Evolutionary conservation across 2,113 vertebrate genomes (phyloP), one percentile per base, ranked within the genome.

Genomic region (Odontesthes bonariensis): DNA sequence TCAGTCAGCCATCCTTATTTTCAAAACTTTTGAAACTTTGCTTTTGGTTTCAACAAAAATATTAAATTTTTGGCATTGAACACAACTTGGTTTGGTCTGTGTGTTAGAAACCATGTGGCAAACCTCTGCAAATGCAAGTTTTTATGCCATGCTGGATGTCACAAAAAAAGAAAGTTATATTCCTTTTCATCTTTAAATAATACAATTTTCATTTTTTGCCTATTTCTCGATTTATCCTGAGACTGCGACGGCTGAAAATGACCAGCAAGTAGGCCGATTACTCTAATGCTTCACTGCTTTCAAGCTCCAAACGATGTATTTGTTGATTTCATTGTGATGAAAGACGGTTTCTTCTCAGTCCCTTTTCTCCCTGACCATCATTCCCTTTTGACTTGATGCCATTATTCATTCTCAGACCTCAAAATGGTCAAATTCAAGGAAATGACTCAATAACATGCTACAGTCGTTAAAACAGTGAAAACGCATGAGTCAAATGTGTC

Each of bases 381-480:
- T 2, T 54, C 47, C 78, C 77, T 73, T 86, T 88, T 86, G 66
- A 85, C 68, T 64, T 55, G 23, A 69, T 5, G 9, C 69, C 77
- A 64, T 58, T 57, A 61, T 75, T 67, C 67, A 67, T 75, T 38
- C 27, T 14, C 51, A 58, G 67, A 51, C 67, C 69, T 87, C 67
- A 71, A 83, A 86, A 79, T 84, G 81, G 77, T 65, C 66, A 69
- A 82, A 79, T 52, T 55, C 61, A 49, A 47, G 58, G 49, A 81
- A 78, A 84, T 23, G 14, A 77, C 87, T 86, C 79, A 87, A 81
- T 87, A 81, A 79, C 38, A 63, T 63, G 51, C 49, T 52, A 31
- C 16, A 64, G 79, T 87, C 47, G 20, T 92, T 90, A 90, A 69
- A 83, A 75, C 52, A 82, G 91, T 90, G 59, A 85, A 85, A 84